A percentile compares a stretch with the other conserved stretches of the same genome.
phyloP scores from a whole-genome alignment of 2,113 vertebrate genomes.

The Andinoacara biseriatus region DNA sequence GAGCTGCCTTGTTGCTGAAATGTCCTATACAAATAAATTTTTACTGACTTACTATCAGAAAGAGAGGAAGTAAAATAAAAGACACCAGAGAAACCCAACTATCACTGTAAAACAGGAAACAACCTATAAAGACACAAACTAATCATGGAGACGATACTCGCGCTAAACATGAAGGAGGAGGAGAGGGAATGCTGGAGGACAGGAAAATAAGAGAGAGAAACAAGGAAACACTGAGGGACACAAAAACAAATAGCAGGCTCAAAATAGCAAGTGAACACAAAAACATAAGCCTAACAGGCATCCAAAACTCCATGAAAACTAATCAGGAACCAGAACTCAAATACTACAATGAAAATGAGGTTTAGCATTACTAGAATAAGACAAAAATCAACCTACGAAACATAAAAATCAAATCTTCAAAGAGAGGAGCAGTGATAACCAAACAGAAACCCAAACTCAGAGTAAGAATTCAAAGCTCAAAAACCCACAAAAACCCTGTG shows the following conservation, averaged over 20 bases:
- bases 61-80: not conserved
- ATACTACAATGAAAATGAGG: not conserved
- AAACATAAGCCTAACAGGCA: not conserved
- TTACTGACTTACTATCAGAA: not conserved
- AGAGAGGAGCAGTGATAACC: not conserved
- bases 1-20: too few relatives aligned
- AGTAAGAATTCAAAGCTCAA: not conserved
- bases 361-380: not conserved
- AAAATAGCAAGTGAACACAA: not conserved
- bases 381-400: not conserved
- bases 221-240: not conserved
- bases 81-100: too few relatives aligned
- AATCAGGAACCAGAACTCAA: not conserved
- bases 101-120: not conserved
- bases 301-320: not conserved
- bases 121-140: not conserved
- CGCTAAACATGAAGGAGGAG: not conserved
- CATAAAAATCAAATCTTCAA: not conserved
- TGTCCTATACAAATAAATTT: too few relatives aligned
- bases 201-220: not conserved
- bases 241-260: not conserved
- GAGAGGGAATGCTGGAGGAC: not conserved
- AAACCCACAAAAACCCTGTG: not conserved
- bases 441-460: not conserved
- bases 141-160: not conserved